Evolutionary conservation across 2,888 invertebrate species (phyloP).

Genomic region (Caenorhabditis becei): DNA sequence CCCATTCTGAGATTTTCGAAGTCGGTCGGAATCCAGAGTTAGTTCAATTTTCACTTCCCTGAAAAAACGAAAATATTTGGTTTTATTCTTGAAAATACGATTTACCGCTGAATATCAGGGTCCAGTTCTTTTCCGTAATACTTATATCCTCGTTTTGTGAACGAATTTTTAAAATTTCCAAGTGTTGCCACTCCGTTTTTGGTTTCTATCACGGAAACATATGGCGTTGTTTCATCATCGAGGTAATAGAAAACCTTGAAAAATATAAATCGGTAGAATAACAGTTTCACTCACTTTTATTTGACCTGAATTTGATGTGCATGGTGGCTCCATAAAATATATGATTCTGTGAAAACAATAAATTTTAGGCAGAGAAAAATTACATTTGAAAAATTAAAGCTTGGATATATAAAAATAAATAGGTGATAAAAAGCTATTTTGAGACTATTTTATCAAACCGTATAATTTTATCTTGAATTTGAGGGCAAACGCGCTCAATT

Average conservation of each 20-base stretch:
- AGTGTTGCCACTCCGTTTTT: slow-evolving; percentile 70
- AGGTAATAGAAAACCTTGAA: slow-evolving; percentile 75
- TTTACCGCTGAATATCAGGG: slow-evolving; percentile 72
- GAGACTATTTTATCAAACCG: slow-evolving; percentile 1
- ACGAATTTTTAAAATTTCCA: slow-evolving; percentile 75
- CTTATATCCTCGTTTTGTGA: slow-evolving; percentile 74
- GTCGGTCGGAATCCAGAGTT: slow-evolving; percentile 62
- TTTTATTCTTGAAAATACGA: slow-evolving; percentile 5
- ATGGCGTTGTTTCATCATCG: slow-evolving; percentile 78
- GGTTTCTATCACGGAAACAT: slow-evolving; percentile 71
- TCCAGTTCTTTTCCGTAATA: slow-evolving; percentile 78
- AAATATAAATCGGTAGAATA: not conserved
- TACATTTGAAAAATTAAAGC: not conserved
- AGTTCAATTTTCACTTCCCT: slow-evolving; percentile 79
- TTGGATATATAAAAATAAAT: no score
- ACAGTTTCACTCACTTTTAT: slow-evolving; percentile 47
- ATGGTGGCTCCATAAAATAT: slow-evolving; percentile 51
- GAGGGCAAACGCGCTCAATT: slow-evolving; percentile 25
- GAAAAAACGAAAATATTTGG: slow-evolving; percentile 18
- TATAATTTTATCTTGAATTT: slow-evolving; percentile 7
- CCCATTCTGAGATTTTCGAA: slow-evolving; percentile 73
- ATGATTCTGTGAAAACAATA: slow-evolving; percentile 11
- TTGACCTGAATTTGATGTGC: slow-evolving; percentile 41
- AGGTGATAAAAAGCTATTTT: not conserved
- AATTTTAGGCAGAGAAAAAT: not conserved